phyloP scores from a whole-genome alignment of 2,113 vertebrate genomes.

The Podiceps cristatus region DNA sequence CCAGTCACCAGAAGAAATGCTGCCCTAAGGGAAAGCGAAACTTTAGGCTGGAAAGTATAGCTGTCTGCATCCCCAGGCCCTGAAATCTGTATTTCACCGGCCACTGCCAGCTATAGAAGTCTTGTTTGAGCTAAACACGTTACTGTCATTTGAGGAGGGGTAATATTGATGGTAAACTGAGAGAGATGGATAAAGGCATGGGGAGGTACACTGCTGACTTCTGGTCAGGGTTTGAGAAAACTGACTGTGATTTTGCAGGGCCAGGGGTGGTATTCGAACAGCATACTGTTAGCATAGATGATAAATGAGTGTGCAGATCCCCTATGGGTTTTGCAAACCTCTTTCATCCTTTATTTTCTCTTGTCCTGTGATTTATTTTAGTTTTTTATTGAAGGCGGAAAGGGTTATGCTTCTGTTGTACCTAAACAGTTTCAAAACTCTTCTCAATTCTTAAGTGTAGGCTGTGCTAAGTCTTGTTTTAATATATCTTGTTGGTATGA shows the following conservation, averaged over 20 bases:
- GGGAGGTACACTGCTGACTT: not conserved
- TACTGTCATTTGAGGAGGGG: not conserved
- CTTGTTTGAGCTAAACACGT: not conserved
- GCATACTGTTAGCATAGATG: not conserved
- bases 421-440: not conserved
- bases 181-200: not conserved
- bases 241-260: not conserved
- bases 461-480: not conserved
- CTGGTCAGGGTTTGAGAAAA: not conserved
- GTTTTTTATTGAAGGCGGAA: not conserved
- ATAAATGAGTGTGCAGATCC: not conserved
- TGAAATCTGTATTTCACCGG: not conserved
- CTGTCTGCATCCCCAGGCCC: not conserved
- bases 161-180: not conserved
- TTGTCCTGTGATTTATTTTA: not conserved
- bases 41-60: not conserved
- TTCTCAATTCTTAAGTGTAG: not conserved
- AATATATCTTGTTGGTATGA: not conserved
- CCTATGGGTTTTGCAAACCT: not conserved
- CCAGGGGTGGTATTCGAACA: not conserved
- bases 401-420: not conserved
- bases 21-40: slow-evolving; percentile 64
- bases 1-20: slow-evolving; percentile 65
- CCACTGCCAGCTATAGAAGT: not conserved
- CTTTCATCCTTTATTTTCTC: slow-evolving; percentile 38